phyloP scores from a whole-genome alignment of 1,140 invertebrate species.

The Formica exsecta region DNA sequence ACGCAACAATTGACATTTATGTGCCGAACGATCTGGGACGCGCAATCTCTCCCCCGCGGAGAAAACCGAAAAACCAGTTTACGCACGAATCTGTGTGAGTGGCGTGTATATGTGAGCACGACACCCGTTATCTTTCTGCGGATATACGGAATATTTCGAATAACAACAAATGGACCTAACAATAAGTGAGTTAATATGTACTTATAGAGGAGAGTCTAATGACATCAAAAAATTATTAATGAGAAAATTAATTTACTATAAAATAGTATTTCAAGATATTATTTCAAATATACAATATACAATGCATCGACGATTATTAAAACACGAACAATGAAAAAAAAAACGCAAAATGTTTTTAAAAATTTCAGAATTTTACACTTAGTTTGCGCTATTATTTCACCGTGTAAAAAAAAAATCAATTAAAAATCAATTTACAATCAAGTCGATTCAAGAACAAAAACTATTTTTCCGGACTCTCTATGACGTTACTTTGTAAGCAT shows the following conservation, averaged over 20 bases:
- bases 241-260: neutral
- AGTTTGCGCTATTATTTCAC: neutral
- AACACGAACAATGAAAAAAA: neutral
- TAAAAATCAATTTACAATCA: neutral
- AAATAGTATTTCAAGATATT: neutral
- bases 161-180: neutral
- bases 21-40: slow-evolving; percentile 48
- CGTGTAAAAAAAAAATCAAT: neutral
- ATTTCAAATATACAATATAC: neutral
- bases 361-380: neutral
- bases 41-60: slow-evolving; percentile 56
- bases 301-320: too few relatives aligned
- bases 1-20: slow-evolving; percentile 61
- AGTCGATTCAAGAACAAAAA: neutral
- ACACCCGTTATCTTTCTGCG: slow-evolving; percentile 28
- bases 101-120: neutral
- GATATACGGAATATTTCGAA: neutral
- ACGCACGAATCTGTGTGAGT: slow-evolving; percentile 29
- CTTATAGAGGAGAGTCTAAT: neutral
- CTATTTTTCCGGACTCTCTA: neutral
- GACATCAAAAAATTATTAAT: neutral
- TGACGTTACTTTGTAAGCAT: neutral
- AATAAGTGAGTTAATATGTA: neutral
- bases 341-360: neutral
- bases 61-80: slow-evolving; percentile 70